Base-by-base conservation (phyloP, 2,113 vertebrate species). In the Lagopus leucura region DNA sequence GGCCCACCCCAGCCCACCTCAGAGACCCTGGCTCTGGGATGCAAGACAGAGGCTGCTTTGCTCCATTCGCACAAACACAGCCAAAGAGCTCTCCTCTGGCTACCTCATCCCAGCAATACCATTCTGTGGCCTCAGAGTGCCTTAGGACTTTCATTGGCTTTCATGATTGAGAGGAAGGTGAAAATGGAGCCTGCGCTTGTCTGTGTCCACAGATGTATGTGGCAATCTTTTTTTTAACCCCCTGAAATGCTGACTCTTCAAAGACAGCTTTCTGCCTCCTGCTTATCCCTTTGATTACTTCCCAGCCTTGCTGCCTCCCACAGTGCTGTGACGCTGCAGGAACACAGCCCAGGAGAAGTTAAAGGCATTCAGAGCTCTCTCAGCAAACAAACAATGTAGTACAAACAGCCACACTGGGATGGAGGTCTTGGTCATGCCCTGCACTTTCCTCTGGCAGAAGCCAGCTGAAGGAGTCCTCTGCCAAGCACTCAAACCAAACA, bases 271-370 rank as follows among this genome's bases (percentile, higher is more conserved):
- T 82, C 63, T 71, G 45, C 55, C 58, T 93, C 48, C 58, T 63
- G 58, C 14, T 87, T 73, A 77, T 66, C 80, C 81, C 42, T 89
- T 92, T 89, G 87, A 93, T 85, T 58, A 8, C 18, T 71, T 94
- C 66, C 43, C 81, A 76, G n/a, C 40, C 48, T 47, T n/a, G 69
- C 12, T 32, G 50, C 54, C 78, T 90, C 86, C 74, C 1, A 1
- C 50, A 54, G 45, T 15, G 67, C 55, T 91, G 48, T 57, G 73
- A 85, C 43, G 67, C 0, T 89, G 74, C 64, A 89, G 71, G 85
- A 55, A 34, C 71, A 64, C 25, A 70, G 71, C 28, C n/a, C 0
- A 2, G 4, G 27, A 77, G 36, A 90, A 81, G 54, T 40, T 63
- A 78, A 55, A 79, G 36, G 17, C 55, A 34, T 74, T 55, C 76